These are phyloP conservation scores for Urophycis tenuis DNA, from an alignment of 2,797 vertebrate genomes.

Conservation along the genomic window DNA sequence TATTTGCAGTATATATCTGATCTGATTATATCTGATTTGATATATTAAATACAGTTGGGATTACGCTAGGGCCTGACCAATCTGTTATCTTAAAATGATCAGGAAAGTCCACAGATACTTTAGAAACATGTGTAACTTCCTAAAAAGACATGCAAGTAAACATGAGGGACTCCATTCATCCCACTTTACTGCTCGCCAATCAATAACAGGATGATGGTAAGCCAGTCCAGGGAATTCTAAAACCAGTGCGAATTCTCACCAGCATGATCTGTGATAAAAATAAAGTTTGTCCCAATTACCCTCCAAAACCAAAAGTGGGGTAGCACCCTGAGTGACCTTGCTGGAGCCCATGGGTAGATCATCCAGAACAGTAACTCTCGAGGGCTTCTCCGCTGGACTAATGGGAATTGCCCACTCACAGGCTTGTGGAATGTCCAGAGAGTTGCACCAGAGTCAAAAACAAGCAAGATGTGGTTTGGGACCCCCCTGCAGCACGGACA, in stretches of 20 bases:
- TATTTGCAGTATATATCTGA: no score
- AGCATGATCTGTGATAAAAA: background rate
- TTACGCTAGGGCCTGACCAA: no score
- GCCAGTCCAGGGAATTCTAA: background rate
- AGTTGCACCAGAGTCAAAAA: background rate
- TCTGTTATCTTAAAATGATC: background rate
- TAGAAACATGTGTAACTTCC: background rate
- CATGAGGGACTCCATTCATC: background rate
- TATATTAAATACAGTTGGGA: no score
- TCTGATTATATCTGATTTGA: no score
- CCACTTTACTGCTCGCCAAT: background rate
- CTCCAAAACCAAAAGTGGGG: constrained; percentile 2
- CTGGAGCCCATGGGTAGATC: background rate
- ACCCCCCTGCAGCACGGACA: background rate
- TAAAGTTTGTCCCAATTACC: constrained; percentile 1
- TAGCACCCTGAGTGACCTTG: background rate
- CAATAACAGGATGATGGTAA: background rate
- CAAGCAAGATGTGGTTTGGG: background rate
- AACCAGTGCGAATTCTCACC: background rate
- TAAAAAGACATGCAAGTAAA: background rate
- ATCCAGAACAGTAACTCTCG: background rate
- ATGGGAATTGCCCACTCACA: background rate
- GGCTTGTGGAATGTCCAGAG: background rate
- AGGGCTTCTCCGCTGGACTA: background rate
- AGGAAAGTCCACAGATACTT: background rate